Conservation (phyloP, 1,140 invertebrate species). For the Mesaphorura yosii region DNA sequence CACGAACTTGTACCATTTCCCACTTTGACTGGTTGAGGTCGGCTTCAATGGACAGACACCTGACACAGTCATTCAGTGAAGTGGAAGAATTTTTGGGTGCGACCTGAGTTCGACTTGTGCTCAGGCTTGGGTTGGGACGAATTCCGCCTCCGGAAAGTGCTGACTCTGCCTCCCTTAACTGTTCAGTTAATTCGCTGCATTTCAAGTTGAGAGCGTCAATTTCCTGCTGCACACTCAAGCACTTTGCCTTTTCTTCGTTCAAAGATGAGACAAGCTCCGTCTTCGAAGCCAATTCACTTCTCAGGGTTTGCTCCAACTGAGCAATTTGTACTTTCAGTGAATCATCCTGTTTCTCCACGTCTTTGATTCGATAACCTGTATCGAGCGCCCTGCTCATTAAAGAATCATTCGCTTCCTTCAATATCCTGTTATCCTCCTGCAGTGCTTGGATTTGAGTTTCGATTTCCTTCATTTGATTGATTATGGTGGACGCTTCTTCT, state of each 20-base stretch:
- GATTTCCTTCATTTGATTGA: conserved; percentile 9
- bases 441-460: conserved; percentile 12
- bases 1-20: background rate
- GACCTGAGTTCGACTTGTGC: background rate
- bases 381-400: conserved; percentile 8
- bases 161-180: background rate
- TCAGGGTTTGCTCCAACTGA: conserved; percentile 11
- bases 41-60: conserved; percentile 3
- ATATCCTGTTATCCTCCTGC: conserved; percentile 22
- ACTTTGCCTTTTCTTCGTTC: conserved; percentile 6
- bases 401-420: conserved; percentile 13
- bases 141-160: background rate
- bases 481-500: conserved; percentile 1
- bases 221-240: background rate
- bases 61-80: background rate
- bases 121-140: background rate
- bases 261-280: conserved; percentile 10
- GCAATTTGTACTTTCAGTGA: conserved; percentile 6
- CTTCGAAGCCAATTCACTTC: conserved; percentile 15
- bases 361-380: conserved; percentile 2
- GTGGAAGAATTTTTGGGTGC: too few relatives aligned
- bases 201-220: background rate
- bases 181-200: background rate
- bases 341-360: conserved; percentile 6
- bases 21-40: background rate